A percentile compares a stretch with the other conserved stretches of the same genome.
These are phyloP conservation scores for Sinhomidia bicolor DNA, from an alignment of 2,888 invertebrate species.

Conservation along the genomic window DNA sequence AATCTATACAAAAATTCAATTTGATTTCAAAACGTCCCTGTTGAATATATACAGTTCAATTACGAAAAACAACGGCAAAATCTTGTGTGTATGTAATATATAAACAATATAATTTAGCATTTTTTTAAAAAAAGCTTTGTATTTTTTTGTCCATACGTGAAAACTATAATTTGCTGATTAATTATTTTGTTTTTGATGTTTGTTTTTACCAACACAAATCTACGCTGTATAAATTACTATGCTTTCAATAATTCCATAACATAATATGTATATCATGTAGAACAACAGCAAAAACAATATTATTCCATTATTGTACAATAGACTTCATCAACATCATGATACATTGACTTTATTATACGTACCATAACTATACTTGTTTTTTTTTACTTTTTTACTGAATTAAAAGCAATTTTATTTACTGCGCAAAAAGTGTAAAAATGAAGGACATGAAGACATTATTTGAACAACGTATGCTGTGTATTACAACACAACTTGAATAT, in stretches of 20 bases:
- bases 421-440: slow-evolving; percentile 17
- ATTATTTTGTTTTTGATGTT: slow-evolving; percentile 17
- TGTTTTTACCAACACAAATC: neutral
- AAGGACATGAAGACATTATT: slow-evolving; percentile 37
- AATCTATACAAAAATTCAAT: neutral
- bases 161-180: neutral
- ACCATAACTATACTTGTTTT: slow-evolving; percentile 10
- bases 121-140: slow-evolving; percentile 20
- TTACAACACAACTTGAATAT: no score
- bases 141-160: neutral
- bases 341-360: slow-evolving; percentile 27
- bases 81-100: neutral
- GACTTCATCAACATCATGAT: no score
- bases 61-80: slow-evolving; percentile 14
- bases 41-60: no score
- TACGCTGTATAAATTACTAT: slow-evolving; percentile 65
- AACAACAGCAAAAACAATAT: slow-evolving; percentile 8
- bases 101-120: neutral
- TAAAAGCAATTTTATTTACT: slow-evolving; percentile 28
- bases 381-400: slow-evolving; percentile 42
- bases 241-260: slow-evolving; percentile 40
- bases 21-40: no score
- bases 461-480: neutral
- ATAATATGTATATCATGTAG: neutral
- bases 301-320: slow-evolving; percentile 29